Evolutionary conservation across 1,140 invertebrate species (phyloP).

Genomic region (Macrobrachium rosenbergii): DNA sequence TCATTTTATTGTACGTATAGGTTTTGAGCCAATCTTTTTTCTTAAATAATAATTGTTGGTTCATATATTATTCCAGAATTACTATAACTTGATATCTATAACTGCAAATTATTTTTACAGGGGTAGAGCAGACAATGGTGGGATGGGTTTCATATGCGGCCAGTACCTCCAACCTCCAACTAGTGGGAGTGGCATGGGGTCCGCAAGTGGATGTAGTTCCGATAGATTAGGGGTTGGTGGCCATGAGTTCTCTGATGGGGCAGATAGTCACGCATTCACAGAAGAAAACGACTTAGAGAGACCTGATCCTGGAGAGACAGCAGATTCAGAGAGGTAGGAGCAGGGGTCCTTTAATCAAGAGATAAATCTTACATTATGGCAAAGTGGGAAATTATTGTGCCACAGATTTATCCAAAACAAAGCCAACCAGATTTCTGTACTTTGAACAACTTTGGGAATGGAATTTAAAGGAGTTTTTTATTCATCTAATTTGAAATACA

Average conservation of each 20-base stretch:
- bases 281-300: conserved; percentile 63
- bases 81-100: neutral
- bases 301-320: conserved; percentile 61
- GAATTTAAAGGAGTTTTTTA: neutral
- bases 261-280: conserved; percentile 61
- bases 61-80: neutral
- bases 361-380: conserved; percentile 76
- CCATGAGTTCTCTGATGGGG: conserved; percentile 58
- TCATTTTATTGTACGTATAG: no score
- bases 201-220: conserved; percentile 62
- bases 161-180: conserved; percentile 81
- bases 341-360: conserved; percentile 67
- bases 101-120: conserved; percentile 65
- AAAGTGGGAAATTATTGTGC: conserved; percentile 20
- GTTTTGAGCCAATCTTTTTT: no score
- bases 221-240: conserved; percentile 61
- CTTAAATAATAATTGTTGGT: neutral
- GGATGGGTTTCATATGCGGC: conserved; percentile 81
- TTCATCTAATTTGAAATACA: no score
- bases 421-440: neutral
- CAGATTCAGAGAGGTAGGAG: conserved; percentile 63
- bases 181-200: conserved; percentile 72
- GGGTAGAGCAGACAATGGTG: conserved; percentile 76
- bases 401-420: neutral
- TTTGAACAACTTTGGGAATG: neutral